These are phyloP conservation scores for Artibeus lituratus DNA, from an alignment of 2,797 vertebrate species.

Conservation along the genomic window DNA sequence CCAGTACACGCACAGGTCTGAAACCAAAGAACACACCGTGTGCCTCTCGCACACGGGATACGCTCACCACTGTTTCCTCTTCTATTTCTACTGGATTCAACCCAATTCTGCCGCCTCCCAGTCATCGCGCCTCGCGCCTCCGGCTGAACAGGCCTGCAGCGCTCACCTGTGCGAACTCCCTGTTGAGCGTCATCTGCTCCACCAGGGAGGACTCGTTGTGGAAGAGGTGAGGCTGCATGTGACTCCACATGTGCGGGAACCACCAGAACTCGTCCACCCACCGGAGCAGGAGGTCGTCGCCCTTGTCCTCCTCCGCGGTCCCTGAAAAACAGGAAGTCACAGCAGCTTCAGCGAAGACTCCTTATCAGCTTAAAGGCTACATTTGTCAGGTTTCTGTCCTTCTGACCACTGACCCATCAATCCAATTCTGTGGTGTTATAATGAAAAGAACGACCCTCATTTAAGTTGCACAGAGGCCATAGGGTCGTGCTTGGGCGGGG, in stretches of 20 bases:
- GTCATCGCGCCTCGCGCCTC: fast-evolving
- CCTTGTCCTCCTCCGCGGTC: constrained; percentile 92
- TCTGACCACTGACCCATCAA: not conserved
- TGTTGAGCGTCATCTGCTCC: constrained; percentile 99
- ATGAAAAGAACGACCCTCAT: not conserved
- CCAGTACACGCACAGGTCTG: not conserved
- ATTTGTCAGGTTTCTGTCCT: not conserved
- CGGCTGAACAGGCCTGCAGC: not conserved
- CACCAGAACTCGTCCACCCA: constrained; percentile 98
- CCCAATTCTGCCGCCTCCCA: not conserved
- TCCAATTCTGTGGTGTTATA: not conserved
- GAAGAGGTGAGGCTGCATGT: constrained; percentile 99
- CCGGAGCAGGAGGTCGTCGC: constrained; percentile 91
- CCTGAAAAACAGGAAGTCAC: constrained; percentile 75
- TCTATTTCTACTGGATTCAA: not conserved
- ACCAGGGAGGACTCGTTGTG: constrained; percentile 95
- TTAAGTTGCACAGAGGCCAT: not conserved
- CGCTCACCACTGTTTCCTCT: not conserved
- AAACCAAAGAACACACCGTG: not conserved
- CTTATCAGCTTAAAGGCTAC: not conserved
- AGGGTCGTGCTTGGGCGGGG: too few relatives aligned
- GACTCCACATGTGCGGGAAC: constrained; percentile 99
- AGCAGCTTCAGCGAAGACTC: not conserved
- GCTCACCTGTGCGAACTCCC: constrained; percentile 89
- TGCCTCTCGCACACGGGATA: not conserved